These are phyloP conservation scores for Ophioninae sp. DNA, from an alignment of 2,888 invertebrate species.

Conservation along the genomic window DNA sequence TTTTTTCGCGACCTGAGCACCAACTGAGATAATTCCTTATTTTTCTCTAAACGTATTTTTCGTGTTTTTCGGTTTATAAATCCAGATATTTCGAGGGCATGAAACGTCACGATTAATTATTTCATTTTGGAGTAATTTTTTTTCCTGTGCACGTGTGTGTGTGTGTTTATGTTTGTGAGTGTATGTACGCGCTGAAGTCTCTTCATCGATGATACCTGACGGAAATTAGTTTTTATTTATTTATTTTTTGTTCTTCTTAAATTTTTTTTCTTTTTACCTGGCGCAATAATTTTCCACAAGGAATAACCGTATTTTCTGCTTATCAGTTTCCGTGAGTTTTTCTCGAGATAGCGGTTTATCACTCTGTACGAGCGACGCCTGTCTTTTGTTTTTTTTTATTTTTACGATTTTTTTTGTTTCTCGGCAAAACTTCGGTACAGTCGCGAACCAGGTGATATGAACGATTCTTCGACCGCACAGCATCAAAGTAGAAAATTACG, in stretches of 20 bases:
- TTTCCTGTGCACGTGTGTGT: constrained; percentile 54
- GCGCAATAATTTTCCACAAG: constrained; percentile 18
- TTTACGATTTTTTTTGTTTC: neutral
- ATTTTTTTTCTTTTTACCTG: constrained; percentile 12
- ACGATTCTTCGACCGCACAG: neutral
- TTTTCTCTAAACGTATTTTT: neutral
- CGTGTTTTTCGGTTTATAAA: constrained; percentile 34
- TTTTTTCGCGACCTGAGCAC: constrained; percentile 15
- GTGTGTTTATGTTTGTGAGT: constrained; percentile 50
- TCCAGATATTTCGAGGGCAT: constrained; percentile 32
- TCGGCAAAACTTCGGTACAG: constrained; percentile 1
- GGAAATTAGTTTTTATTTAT: constrained; percentile 34
- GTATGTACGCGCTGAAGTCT: constrained; percentile 51
- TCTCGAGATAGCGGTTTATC: neutral
- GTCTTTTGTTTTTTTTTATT: constrained; percentile 7
- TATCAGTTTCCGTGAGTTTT: constrained; percentile 11
- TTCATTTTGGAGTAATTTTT: neutral
- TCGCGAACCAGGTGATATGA: neutral
- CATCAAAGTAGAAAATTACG: neutral
- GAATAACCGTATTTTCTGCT: constrained; percentile 9
- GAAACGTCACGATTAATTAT: neutral
- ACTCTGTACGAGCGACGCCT: neutral
- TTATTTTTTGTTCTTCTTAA: neutral
- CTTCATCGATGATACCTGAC: constrained; percentile 38
- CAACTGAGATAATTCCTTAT: constrained; percentile 28